phyloP scores from a whole-genome alignment of 2,113 vertebrate genomes.

The Thomomys bottae region DNA sequence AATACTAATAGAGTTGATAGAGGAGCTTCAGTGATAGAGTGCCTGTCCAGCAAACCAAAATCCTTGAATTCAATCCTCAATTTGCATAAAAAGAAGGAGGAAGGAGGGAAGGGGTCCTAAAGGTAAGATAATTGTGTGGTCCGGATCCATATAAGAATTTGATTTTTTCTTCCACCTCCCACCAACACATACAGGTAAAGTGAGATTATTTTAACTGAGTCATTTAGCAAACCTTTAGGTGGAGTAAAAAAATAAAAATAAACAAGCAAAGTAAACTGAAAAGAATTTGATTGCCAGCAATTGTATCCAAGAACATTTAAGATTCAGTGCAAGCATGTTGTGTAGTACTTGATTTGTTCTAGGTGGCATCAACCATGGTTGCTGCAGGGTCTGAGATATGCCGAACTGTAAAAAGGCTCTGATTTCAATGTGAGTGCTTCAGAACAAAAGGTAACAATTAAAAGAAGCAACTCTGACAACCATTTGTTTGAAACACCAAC shows the following conservation, averaged over 20 bases:
- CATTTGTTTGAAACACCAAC: constrained; percentile 62
- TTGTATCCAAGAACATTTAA: constrained; percentile 65
- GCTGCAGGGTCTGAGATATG: constrained; percentile 35
- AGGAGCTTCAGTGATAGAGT: too few relatives aligned
- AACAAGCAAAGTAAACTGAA: constrained; percentile 51
- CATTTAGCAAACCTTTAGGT: constrained; percentile 33
- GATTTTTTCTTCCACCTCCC: neutral
- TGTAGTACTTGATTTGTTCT: constrained; percentile 49
- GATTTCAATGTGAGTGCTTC: constrained; percentile 70
- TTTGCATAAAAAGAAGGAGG: too few relatives aligned
- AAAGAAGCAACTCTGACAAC: constrained; percentile 61
- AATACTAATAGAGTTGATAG: too few relatives aligned
- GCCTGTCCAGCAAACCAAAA: too few relatives aligned
- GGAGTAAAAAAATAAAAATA: constrained; percentile 61
- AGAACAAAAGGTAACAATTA: constrained; percentile 57
- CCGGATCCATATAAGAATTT: constrained; percentile 24
- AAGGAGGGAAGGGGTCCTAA: neutral
- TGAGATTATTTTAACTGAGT: constrained; percentile 7
- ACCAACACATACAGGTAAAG: constrained; percentile 42
- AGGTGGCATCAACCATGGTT: constrained; percentile 28
- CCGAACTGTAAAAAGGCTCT: constrained; percentile 63
- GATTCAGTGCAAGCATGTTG: constrained; percentile 55
- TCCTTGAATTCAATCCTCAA: too few relatives aligned
- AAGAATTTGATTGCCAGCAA: constrained; percentile 72
- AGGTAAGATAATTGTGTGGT: constrained; percentile 1